A percentile compares a stretch with the other conserved stretches of the same genome.
These are phyloP conservation scores for Sebastes flavidus DNA, from an alignment of 2,797 vertebrate genomes.

Conservation along the genomic window DNA sequence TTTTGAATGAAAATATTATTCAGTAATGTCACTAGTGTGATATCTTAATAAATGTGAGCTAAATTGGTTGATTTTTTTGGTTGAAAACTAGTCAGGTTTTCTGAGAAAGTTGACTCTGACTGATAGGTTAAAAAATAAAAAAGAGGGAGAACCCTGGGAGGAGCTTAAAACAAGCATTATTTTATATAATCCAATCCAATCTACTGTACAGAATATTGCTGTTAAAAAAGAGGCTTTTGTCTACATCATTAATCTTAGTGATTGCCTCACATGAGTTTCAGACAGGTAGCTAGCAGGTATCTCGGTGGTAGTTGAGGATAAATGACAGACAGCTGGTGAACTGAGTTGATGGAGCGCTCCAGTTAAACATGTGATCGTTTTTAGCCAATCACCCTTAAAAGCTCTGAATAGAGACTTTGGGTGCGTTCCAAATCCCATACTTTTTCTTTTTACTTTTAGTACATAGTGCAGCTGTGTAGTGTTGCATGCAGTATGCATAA, in stretches of 20 bases:
- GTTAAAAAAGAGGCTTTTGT: neutral
- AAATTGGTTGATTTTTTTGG: neutral
- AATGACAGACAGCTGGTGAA: neutral
- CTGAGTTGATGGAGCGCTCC: neutral
- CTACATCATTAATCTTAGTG: neutral
- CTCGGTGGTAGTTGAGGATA: neutral
- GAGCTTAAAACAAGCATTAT: neutral
- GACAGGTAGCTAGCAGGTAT: neutral
- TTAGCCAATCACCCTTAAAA: neutral
- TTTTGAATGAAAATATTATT: neutral
- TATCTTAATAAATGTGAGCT: neutral
- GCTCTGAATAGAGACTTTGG: neutral
- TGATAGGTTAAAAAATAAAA: neutral
- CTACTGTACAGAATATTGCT: neutral
- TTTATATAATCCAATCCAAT: neutral
- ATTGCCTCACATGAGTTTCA: neutral
- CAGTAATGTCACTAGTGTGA: neutral
- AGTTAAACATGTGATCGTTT: neutral
- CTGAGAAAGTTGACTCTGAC: neutral
- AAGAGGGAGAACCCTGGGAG: neutral
- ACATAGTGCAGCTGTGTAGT: no score
- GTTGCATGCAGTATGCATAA: no score
- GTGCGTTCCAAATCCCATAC: no score
- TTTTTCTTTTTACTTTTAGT: no score
- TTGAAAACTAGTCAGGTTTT: neutral